Conservation (phyloP, 2,113 vertebrate genomes). For the Bothrops jararaca region DNA sequence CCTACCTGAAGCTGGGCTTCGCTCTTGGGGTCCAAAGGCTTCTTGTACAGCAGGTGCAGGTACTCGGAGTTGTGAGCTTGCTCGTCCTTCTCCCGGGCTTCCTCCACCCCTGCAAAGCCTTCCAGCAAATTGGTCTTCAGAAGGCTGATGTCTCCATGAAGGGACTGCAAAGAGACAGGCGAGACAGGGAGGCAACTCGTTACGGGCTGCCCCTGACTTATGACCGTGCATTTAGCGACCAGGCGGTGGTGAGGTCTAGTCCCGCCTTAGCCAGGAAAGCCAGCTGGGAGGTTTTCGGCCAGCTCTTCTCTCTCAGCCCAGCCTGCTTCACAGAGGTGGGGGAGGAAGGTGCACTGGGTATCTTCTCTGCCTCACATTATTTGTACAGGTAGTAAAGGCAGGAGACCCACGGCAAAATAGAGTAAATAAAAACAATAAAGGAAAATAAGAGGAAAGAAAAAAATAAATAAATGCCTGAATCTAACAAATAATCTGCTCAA, state of each 20-base stretch:
- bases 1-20: constrained; percentile 91
- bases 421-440: neutral
- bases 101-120: constrained; percentile 89
- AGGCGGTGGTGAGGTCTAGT: neutral
- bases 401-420: neutral
- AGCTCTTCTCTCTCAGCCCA: neutral
- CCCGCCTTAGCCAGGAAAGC: no score
- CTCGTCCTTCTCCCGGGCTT: constrained; percentile 82
- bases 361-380: neutral
- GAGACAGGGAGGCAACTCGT: neutral
- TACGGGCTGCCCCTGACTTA: neutral
- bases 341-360: no score
- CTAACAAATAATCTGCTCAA: neutral
- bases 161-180: constrained; percentile 71
- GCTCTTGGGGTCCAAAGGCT: constrained; percentile 90
- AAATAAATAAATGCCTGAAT: neutral
- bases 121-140: constrained; percentile 90
- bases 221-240: neutral
- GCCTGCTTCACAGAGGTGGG: neutral
- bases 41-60: constrained; percentile 88
- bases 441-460: no score
- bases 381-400: neutral
- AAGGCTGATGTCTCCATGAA: constrained; percentile 87
- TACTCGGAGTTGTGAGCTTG: constrained; percentile 79
- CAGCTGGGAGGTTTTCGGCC: no score